Percentiles rank a stretch among this genome's conserved stretches.
These are phyloP conservation scores for Eupleurogrammus muticus DNA, from an alignment of 2,797 vertebrate species.

Conservation along the genomic window DNA sequence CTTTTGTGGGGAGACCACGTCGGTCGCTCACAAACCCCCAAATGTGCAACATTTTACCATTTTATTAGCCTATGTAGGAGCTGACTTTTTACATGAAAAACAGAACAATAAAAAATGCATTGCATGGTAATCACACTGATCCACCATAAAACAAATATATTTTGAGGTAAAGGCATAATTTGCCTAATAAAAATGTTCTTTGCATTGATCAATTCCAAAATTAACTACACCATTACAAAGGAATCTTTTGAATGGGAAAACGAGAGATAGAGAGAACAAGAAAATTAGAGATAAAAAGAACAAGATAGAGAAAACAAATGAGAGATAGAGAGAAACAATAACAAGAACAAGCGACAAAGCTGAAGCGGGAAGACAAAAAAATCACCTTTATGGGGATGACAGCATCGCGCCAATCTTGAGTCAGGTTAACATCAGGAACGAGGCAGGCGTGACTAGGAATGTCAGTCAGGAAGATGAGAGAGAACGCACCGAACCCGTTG, in stretches of 20 bases:
- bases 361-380: background rate
- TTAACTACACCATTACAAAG: background rate
- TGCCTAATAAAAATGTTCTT: no score
- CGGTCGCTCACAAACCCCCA: no score
- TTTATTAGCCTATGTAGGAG: no score
- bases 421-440: slow-evolving; percentile 83
- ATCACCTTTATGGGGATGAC: slow-evolving; percentile 75
- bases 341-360: background rate
- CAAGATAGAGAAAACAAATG: no score
- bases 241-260: slow-evolving; percentile 32
- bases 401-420: slow-evolving; percentile 79
- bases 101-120: no score
- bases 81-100: no score
- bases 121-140: no score
- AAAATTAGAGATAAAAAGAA: background rate
- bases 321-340: background rate
- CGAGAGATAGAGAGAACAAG: background rate
- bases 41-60: no score
- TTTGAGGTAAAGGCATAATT: no score
- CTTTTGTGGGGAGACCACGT: no score
- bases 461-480: slow-evolving; percentile 80
- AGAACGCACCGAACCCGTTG: slow-evolving; percentile 84
- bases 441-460: slow-evolving; percentile 83
- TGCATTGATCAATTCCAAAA: no score
- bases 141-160: no score